Evolutionary conservation across 2,888 invertebrate species (phyloP).

Genomic region (Seira ritae): DNA sequence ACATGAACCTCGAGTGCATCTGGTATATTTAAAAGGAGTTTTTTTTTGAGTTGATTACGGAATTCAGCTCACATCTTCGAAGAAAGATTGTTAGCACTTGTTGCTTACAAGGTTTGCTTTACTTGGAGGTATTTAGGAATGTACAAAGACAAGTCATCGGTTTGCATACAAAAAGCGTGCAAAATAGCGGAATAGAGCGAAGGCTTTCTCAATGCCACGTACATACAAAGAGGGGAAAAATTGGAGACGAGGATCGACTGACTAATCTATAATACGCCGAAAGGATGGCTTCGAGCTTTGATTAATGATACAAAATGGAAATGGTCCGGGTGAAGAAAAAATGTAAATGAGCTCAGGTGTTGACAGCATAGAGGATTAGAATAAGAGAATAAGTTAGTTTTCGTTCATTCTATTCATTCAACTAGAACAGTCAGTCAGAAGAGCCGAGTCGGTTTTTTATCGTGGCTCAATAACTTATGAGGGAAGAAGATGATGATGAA

Average conservation of each 20-base stretch:
- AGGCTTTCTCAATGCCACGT: too few species aligned
- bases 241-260: too few species aligned
- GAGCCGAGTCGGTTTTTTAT: slow-evolving; percentile 20
- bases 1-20: too few species aligned
- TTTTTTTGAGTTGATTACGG: too few species aligned
- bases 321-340: slow-evolving; percentile 63
- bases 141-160: slow-evolving; percentile 27
- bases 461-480: slow-evolving; percentile 53
- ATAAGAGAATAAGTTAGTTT: too few species aligned
- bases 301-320: slow-evolving; percentile 62
- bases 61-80: too few species aligned
- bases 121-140: too few species aligned
- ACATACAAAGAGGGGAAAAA: too few species aligned
- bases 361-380: too few species aligned
- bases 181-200: not conserved
- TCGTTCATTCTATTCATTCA: slow-evolving; percentile 26
- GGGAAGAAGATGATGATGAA: slow-evolving; percentile 31
- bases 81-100: too few species aligned
- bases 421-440: slow-evolving; percentile 20
- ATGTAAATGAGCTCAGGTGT: slow-evolving; percentile 63
- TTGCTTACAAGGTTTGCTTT: too few species aligned
- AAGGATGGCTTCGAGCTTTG: slow-evolving; percentile 60
- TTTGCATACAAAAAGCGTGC: not conserved
- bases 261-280: slow-evolving; percentile 57
- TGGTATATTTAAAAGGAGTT: too few species aligned